Percentiles rank a stretch among this genome's conserved stretches.
phyloP scores from a whole-genome alignment of 2,797 vertebrate species.

The Fratercula arctica region DNA sequence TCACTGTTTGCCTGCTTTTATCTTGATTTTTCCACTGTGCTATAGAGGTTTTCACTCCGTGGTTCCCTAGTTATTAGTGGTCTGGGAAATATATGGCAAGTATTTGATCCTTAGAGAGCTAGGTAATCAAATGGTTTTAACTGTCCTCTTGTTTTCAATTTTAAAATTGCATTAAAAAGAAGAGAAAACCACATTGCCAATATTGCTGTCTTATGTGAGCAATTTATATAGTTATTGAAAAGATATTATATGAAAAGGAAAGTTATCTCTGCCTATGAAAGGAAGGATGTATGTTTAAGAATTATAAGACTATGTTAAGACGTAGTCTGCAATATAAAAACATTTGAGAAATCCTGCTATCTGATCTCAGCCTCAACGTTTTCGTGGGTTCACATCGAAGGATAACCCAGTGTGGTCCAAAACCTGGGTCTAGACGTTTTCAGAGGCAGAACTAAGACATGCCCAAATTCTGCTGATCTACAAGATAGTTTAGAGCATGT shows the following conservation, averaged over 20 bases:
- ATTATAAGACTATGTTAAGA: neutral
- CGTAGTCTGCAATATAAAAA: neutral
- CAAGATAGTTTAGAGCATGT: neutral
- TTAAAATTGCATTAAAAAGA: neutral
- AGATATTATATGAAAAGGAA: neutral
- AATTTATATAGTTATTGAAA: neutral
- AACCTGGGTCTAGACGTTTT: neutral
- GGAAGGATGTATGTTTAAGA: neutral
- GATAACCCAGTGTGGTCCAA: neutral
- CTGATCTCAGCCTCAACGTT: neutral
- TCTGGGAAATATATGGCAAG: neutral
- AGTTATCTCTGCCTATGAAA: neutral
- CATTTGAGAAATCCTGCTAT: neutral
- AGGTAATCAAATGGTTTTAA: neutral
- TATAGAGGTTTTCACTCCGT: neutral
- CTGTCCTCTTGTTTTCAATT: neutral
- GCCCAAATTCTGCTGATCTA: neutral
- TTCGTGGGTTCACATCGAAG: neutral
- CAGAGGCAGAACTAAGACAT: neutral
- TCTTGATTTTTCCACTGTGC: neutral
- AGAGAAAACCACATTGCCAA: neutral
- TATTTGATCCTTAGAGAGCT: neutral
- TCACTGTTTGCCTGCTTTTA: neutral
- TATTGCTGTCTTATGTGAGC: neutral
- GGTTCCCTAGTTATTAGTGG: neutral